Evolutionary conservation across 2,113 vertebrate genomes (phyloP), one percentile per base, ranked within the genome.

Genomic region (Poecilia latipinna): DNA sequence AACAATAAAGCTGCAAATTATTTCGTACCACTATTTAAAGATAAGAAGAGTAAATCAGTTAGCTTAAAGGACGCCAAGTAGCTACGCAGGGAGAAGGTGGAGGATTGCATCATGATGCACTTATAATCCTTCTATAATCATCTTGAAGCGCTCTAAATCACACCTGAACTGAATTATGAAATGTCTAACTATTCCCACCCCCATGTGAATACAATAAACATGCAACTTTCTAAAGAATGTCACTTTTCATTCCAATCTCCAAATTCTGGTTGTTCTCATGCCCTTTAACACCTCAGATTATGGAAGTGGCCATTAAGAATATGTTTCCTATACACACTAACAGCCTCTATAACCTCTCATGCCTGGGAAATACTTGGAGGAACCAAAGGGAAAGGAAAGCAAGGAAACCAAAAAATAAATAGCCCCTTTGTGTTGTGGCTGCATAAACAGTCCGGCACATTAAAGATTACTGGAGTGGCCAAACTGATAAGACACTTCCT

Each of bases 321-420:
- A 61, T 74, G 33, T 65, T 48, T 12, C 13, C 33, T 60, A 80
- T 69, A 79, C 65, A 74, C 32, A 65, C 44, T 61, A 57, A 11
- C 68, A 77, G 63, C 74, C 67, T 44, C 70, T 71, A 44, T 69
- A 79, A 85, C 78, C 71, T 82, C 83, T 71, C 42, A 63, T 67
- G 82, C 81, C 85, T 93, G 90, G 86, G 88, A 91, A 93, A 89
- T 80, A 86, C 85, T 90, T 86, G 33, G 83, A 87, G 92, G 89
- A 93, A 91, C 76, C 6, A 1, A 63, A 51, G 86, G 79, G 86
- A 89, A 70, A 86, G 90, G 91, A 84, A 89, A 86, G 67, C 66
- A 12, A 74, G 89, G 86, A 92, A 92, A 91, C 86, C 39, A 80
- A 90, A 88, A 93, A 93, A 90, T 89, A 93, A 94, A 94, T 91